Evolutionary conservation across 2,113 vertebrate genomes (phyloP), one percentile per base, ranked within the genome.

Genomic region (Rafetus swinhoei): DNA sequence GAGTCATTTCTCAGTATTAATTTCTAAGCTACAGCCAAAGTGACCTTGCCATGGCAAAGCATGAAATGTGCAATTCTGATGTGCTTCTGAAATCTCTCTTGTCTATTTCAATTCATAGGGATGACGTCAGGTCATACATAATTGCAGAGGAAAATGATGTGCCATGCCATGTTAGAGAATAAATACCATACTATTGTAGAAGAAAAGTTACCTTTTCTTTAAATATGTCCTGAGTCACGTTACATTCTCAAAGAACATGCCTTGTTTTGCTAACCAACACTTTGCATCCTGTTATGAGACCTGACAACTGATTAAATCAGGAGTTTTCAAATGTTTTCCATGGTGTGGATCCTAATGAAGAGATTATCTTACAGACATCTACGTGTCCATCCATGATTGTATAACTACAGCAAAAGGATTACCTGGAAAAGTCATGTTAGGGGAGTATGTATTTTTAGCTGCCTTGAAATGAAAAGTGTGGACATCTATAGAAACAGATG

Each of bases 121-220:
- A 99, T 82, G 99, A 99, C 35, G 98, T 99, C 82, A 98, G 99
- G 55, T 99, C 99, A 87, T 99, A 99, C 50, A 99, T 99, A 45
- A 98, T 99, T 95, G 99, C 99, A 39, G 98, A 97, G 59, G 98
- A 99, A 95, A 97, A 99, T 87, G 98, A 98, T 54, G 99, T 99
- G 6, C 98, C 99, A 3, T 99, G 99, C 96, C 98, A 99, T 16
- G 98, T 99, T 77, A 98, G 99, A 98, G 99, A 99, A 99, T 99
- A 96, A 99, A 99, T 99, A 93, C 21, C 2, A 27, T 24, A 32
- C 6, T 45, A 1, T 32, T 50, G 55, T 65, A 52, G 2, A 62
- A 25, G 65, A 35, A 82, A 79, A 45, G 3, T 53, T 76, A 2
- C 22, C 27, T 52, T 59, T 79, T 80, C 59, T 54, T 52, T 56